phyloP scores from a whole-genome alignment of 2,888 invertebrate species.

The Acleris cristana region DNA sequence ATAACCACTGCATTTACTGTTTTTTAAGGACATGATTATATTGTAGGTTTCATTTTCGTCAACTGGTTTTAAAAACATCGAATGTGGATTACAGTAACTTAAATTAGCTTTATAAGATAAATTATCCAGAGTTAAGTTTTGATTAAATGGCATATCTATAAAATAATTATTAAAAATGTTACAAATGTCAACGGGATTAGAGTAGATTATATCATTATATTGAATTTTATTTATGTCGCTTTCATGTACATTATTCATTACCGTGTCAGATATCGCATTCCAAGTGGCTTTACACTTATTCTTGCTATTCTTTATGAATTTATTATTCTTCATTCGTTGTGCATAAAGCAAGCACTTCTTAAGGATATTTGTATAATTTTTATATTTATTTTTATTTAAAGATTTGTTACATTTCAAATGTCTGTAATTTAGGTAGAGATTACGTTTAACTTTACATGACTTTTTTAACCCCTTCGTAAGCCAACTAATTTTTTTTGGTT shows the following conservation, averaged over 20 bases:
- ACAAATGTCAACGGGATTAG: background rate
- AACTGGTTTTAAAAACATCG: too few relatives aligned
- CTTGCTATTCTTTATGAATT: background rate
- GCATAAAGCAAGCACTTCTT: background rate
- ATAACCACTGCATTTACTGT: too few relatives aligned
- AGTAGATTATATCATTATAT: background rate
- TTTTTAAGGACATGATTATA: too few relatives aligned
- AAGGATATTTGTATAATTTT: background rate
- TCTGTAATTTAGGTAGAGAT: too few relatives aligned
- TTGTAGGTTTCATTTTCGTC: too few relatives aligned
- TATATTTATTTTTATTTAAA: background rate
- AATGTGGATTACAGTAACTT: too few relatives aligned
- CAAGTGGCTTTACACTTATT: constrained; percentile 1
- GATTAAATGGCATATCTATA: too few relatives aligned
- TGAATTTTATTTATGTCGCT: constrained; percentile 2
- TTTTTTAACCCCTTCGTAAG: background rate
- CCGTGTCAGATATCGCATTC: background rate
- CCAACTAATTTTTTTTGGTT: background rate
- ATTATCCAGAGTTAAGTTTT: too few relatives aligned
- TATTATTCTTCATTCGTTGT: background rate
- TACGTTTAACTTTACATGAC: too few relatives aligned
- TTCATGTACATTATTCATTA: background rate
- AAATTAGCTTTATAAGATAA: too few relatives aligned
- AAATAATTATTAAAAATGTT: too few relatives aligned
- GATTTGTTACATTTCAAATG: background rate